phyloP scores from a whole-genome alignment of 2,797 vertebrate genomes.

The Picus viridis region DNA sequence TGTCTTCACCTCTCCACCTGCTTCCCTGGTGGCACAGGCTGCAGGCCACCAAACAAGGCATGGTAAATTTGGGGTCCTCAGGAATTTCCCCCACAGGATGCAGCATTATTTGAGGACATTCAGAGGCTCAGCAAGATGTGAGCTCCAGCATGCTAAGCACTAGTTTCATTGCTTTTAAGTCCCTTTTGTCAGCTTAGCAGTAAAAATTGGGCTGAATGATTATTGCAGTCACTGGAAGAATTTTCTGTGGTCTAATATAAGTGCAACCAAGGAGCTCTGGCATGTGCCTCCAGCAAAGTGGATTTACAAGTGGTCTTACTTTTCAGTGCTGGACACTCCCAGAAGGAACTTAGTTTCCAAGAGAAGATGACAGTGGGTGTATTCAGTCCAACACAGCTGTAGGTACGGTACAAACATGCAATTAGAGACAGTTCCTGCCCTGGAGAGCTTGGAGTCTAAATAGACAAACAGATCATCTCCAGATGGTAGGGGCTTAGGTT shows the following conservation, averaged over 20 bases:
- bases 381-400: constrained; percentile 71
- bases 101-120: background rate
- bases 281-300: constrained; percentile 65
- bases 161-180: constrained; percentile 14
- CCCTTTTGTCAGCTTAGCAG: constrained; percentile 26
- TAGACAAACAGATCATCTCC: constrained; percentile 72
- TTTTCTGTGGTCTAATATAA: constrained; percentile 62
- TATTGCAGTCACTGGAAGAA: constrained; percentile 51
- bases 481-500: constrained; percentile 61
- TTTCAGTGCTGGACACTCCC: constrained; percentile 62
- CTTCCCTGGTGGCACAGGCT: background rate
- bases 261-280: constrained; percentile 59
- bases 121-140: background rate
- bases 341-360: constrained; percentile 58
- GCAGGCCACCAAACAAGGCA: background rate
- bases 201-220: constrained; percentile 35
- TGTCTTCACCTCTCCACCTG: background rate
- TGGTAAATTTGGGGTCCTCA: background rate
- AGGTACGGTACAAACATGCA: constrained; percentile 64
- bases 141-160: background rate
- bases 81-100: background rate
- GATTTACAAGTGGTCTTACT: constrained; percentile 69
- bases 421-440: constrained; percentile 69
- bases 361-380: constrained; percentile 68
- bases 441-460: constrained; percentile 70